Base-by-base conservation (phyloP, 2,797 vertebrate species). In the Chrysocyon brachyurus region DNA sequence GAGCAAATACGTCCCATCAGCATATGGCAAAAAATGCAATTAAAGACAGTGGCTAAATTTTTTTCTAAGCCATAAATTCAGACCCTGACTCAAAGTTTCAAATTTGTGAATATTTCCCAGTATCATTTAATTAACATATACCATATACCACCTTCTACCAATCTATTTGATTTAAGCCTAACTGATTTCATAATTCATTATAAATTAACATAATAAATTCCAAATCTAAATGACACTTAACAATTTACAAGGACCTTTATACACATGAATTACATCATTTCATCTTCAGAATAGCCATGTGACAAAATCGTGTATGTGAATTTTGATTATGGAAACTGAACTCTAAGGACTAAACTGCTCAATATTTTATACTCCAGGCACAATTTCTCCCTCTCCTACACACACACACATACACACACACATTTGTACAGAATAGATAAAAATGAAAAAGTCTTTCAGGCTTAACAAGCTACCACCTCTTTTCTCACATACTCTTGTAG, bases 321-420 rank as follows among this genome's bases (percentile, higher is more conserved):
- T 87, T 92, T 77, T 87, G 89, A 86, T 59, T 94, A 90, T 24
- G 9, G 33, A 88, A 94, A 90, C 31, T 73, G 24, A 84, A 85
- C 11, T 87, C 22, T 79, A 61, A 82, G 17, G 12, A 46, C 15
- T 77, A 2, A 93, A 72, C 2, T 66, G 28, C 24, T 63, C 11
- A 40, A 61, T 16, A 31, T 54, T 54, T 79, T 57, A 28, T 40
- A 56, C 0, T 2, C 6, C 0, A 93, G 79, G 14, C 46, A 73
- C 28, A 84, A 72, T 21, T 26, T 87, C 8, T 89, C 87, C 73
- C 56, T 26, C 14, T 61, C 36, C 28, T 73, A 64, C 56, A 36
- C 64, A 54, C 24, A 77, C 14, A 72, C 17, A n/a, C 24, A 87
- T 12, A 54, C 28, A 19, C 40, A 31, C 15, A n/a, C 52, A 73